Evolutionary conservation across 1,140 invertebrate species (phyloP).

Genomic region (Drosophila orena): DNA sequence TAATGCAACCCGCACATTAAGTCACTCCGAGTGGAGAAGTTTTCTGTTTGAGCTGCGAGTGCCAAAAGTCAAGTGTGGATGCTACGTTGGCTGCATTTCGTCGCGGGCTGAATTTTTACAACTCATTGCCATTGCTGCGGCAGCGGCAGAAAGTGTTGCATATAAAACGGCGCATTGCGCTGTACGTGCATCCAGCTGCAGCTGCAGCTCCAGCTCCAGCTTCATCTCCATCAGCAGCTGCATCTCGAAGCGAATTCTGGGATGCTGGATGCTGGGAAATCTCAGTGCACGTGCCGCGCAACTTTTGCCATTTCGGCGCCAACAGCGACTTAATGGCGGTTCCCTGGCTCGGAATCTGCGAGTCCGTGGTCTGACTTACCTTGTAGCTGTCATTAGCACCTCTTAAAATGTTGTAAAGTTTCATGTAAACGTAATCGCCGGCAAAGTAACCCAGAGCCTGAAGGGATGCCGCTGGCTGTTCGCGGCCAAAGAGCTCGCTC

Average conservation of each 20-base stretch:
- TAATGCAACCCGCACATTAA: constrained; percentile 71
- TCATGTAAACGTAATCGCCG: constrained; percentile 90
- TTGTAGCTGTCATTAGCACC: constrained; percentile 91
- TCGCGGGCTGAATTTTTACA: constrained; percentile 70
- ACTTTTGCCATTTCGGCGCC: constrained; percentile 74
- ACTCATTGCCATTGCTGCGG: constrained; percentile 60
- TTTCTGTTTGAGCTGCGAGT: constrained; percentile 54
- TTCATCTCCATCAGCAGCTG: constrained; percentile 1
- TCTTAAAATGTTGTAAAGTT: constrained; percentile 90
- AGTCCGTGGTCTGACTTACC: constrained; percentile 84
- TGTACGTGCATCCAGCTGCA: constrained; percentile 66
- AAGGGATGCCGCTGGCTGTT: constrained; percentile 44
- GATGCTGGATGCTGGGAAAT: constrained; percentile 53
- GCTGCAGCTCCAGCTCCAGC: constrained; percentile 1
- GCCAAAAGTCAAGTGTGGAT: constrained; percentile 62
- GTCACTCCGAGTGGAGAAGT: constrained; percentile 30
- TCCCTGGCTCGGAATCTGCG: constrained; percentile 19
- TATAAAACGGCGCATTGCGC: constrained; percentile 75
- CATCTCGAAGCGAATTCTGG: constrained; percentile 10
- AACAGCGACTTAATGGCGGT: constrained; percentile 68
- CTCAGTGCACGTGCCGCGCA: constrained; percentile 71
- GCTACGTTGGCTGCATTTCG: constrained; percentile 59
- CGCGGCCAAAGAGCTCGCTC: constrained; percentile 85
- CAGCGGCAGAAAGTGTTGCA: constrained; percentile 68
- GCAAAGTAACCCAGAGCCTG: constrained; percentile 87